Percentiles rank a stretch among this genome's conserved stretches.
Conservation (phyloP, 2,797 vertebrate genomes). For the Phyllotis vaccarum region DNA sequence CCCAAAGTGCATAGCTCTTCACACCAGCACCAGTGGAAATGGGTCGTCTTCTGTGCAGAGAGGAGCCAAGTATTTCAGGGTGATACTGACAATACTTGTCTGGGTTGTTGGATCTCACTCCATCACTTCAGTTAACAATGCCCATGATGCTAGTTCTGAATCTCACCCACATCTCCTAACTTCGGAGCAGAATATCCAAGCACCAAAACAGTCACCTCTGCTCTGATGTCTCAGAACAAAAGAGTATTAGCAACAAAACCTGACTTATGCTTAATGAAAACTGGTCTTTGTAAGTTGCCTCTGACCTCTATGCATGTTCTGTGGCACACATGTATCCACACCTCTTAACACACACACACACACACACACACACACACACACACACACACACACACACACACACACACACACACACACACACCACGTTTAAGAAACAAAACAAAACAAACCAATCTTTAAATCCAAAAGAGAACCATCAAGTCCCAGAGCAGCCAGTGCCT, state of each 20-base stretch:
- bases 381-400: not conserved
- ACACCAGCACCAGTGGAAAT: not conserved
- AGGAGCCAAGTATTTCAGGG: not conserved
- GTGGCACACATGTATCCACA: not conserved
- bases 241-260: not conserved
- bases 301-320: not conserved
- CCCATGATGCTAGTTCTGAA: not conserved
- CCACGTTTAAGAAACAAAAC: too few species aligned
- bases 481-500: not conserved
- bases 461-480: constrained; percentile 9
- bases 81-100: not conserved
- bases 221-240: not conserved
- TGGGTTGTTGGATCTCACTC: not conserved
- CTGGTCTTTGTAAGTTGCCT: not conserved
- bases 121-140: not conserved
- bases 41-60: not conserved
- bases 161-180: not conserved
- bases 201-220: not conserved
- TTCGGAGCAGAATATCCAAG: not conserved
- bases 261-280: not conserved
- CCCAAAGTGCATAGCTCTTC: not conserved
- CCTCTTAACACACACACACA: not conserved
- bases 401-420: not conserved
- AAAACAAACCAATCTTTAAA: not conserved
- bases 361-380: not conserved